Base-by-base conservation (phyloP, 1,140 invertebrate genomes). In the Sitodiplosis mosellana region DNA sequence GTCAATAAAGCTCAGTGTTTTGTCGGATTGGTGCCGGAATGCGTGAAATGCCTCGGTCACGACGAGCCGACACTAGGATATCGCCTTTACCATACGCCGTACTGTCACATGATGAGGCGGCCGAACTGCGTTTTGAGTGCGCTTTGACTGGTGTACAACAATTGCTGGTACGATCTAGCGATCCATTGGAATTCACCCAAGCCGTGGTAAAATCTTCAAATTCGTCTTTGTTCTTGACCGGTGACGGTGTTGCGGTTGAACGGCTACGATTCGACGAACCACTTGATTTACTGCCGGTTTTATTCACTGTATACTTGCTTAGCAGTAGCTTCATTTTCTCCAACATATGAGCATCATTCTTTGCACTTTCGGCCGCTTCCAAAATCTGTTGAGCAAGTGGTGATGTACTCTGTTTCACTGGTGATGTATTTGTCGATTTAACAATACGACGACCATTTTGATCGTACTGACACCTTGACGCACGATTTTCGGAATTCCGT, bases 151-250 rank as follows among this genome's bases (percentile, higher is more conserved):
- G 59, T n/a, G 60, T 57, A 12, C 58, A 56, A 1, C 59, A 61
- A 46, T 58, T 19, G 19, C 18, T 46, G 1, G 15, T 27, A 55
- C 33, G 58, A 63, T 74, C 74, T 11, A 79, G 60, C 52, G 73
- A 76, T 1, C 77, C 77, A 56, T 79, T 78, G 50, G 74, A 76
- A 61, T 80, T 76, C n/a, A 80, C 74, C 78, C 78, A 81, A n/a
- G 76, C 76, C 20, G 73, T 72, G 7, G 78, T 76, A 48, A 80
- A 80, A 46, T 79, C 77, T 50, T 78, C 69, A 33, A 72, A 78
- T n/a, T 74, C 70, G 4, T 69, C 71, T 52, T 71, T 67, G 48
- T 80, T 73, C 10, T 27, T 27, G 10, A 14, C 68, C 71, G 53
- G 66, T 72, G 10, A 68, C 57, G 45, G 68, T 68, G 43, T 56